A percentile compares a stretch with the other conserved stretches of the same genome.
Evolutionary conservation across 2,888 invertebrate species (phyloP).

Genomic region (Clitarchus hookeri): DNA sequence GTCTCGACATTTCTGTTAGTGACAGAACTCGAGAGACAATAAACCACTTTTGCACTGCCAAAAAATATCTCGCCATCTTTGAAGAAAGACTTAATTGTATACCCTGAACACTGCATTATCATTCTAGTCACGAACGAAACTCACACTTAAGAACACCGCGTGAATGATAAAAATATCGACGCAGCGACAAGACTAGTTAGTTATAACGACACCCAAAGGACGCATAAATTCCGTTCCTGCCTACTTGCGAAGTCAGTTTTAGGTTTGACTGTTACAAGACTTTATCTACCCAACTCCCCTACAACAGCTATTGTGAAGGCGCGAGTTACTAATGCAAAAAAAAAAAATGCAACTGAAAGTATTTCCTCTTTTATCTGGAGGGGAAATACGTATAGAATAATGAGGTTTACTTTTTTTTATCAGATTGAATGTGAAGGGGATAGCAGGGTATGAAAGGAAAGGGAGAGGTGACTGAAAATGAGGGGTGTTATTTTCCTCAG

Average conservation of each 20-base stretch:
- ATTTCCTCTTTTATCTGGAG: conserved; percentile 21
- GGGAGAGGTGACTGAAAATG: background rate
- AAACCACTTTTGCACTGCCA: no score
- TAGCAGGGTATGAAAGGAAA: conserved; percentile 5
- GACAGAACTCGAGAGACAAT: no score
- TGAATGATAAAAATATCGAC: background rate
- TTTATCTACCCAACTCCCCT: background rate
- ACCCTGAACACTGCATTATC: background rate
- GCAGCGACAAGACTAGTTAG: background rate
- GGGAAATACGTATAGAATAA: conserved; percentile 22
- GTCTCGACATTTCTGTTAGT: no score
- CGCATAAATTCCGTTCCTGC: background rate
- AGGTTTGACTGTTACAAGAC: background rate
- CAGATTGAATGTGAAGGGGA: conserved; percentile 3
- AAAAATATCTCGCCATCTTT: background rate
- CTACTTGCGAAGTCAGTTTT: background rate
- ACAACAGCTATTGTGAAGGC: background rate
- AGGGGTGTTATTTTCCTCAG: conserved; percentile 17
- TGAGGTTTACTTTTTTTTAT: conserved; percentile 24
- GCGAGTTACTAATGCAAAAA: background rate
- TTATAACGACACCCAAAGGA: background rate
- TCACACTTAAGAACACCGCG: background rate
- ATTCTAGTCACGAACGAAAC: background rate
- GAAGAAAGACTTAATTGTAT: background rate
- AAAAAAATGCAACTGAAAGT: background rate